phyloP scores from a whole-genome alignment of 2,113 vertebrate genomes.

The Talpa occidentalis region DNA sequence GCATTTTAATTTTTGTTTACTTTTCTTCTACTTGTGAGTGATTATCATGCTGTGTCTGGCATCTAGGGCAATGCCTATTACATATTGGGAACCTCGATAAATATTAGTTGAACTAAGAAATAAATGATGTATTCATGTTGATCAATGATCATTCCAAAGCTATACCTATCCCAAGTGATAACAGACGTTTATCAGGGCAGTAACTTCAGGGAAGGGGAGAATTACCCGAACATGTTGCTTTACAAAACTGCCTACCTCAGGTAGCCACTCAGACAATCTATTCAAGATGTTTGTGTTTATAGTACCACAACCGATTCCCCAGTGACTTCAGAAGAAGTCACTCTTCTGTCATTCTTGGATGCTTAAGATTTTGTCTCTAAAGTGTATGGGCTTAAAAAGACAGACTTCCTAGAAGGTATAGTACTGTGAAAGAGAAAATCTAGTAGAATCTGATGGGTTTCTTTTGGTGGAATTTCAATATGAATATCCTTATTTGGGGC shows the following conservation, averaged over 20 bases:
- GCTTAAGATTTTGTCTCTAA: background rate
- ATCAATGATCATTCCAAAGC: background rate
- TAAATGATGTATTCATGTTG: background rate
- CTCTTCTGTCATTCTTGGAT: background rate
- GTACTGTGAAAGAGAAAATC: background rate
- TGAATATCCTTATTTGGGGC: background rate
- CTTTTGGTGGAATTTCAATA: background rate
- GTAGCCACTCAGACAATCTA: background rate
- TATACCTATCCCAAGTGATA: background rate
- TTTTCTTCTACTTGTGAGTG: background rate
- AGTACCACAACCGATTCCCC: fast-evolving
- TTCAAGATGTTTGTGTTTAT: background rate
- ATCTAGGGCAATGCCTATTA: background rate
- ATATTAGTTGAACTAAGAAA: slow-evolving; percentile 12
- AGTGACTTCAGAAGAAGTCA: too few relatives aligned
- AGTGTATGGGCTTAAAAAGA: background rate
- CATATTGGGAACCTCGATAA: background rate
- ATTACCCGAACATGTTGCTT: background rate
- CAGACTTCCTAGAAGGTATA: background rate
- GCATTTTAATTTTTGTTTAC: background rate
- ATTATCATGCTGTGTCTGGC: background rate
- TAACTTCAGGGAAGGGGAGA: background rate
- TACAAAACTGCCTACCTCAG: background rate
- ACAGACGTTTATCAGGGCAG: background rate
- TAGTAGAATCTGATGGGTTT: background rate